These are phyloP conservation scores for Psammodynastes pulverulentus DNA, from an alignment of 2,113 vertebrate species.

Conservation along the genomic window DNA sequence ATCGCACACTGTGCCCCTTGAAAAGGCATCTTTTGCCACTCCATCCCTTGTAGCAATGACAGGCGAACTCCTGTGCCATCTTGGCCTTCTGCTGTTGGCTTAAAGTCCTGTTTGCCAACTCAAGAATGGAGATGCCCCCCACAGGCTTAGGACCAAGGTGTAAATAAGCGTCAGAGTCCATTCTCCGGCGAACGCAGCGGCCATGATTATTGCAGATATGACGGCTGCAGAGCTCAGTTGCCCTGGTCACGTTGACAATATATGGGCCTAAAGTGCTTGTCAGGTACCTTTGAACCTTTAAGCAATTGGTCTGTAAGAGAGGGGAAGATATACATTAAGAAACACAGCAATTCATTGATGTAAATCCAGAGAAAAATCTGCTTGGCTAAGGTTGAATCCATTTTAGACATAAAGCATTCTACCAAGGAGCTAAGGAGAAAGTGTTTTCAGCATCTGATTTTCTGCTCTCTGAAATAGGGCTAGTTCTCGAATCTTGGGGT, in stretches of 20 bases:
- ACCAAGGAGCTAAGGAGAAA: not conserved
- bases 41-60: constrained; percentile 81
- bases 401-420: not conserved
- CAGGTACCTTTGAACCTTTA: constrained; percentile 68
- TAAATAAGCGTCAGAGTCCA: constrained; percentile 67
- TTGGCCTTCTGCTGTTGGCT: constrained; percentile 32
- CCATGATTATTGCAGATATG: constrained; percentile 65
- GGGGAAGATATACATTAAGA: not conserved
- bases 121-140: constrained; percentile 47
- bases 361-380: not conserved
- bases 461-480: not conserved
- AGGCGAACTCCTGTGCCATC: constrained; percentile 65
- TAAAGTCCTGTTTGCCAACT: constrained; percentile 36
- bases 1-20: not conserved
- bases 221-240: constrained; percentile 73
- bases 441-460: not conserved
- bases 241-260: constrained; percentile 76
- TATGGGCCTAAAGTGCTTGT: constrained; percentile 70
- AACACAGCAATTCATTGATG: not conserved
- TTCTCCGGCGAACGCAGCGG: constrained; percentile 70
- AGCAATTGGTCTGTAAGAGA: constrained; percentile 65
- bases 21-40: constrained; percentile 62
- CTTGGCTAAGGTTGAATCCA: not conserved
- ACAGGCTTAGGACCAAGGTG: constrained; percentile 70
- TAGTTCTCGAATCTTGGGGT: not conserved